Base-by-base conservation (phyloP, 2,113 vertebrate species). In the Urocitellus parryii region DNA sequence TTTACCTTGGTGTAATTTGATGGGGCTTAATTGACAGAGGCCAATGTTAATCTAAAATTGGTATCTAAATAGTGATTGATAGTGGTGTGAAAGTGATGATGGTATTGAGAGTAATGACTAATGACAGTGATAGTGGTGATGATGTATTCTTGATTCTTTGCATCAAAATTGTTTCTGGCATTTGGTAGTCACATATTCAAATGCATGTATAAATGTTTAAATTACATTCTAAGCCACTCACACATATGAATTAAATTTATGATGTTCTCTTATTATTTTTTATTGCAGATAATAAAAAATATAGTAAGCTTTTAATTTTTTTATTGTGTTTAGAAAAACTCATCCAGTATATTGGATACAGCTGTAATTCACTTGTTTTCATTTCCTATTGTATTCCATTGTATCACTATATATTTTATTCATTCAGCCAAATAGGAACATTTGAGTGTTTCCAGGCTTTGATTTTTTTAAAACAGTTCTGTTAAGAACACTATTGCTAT, bases 111-210 rank as follows among this genome's bases (percentile, higher is more conserved):
- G 14, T 48, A 13, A 45, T 58, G 58, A 82, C 58, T 87, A n/a
- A 77, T 70, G 32, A 74, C 34, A 56, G 81, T 77, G 51, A 39
- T n/a, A 22, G 65, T 67, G 39, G 42, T 65, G 16, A 16, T 91
- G 4, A 61, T 82, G 58, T 58, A 65, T 86, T 90, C 87, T 90
- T 67, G 67, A 72, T 82, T 95, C 78, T 92, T 83, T 88, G 61
- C 8, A 58, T 96, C 80, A 85, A 80, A 90, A 85, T 53, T 51
- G 3, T 89, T 27, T 90, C 78, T 93, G 73, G 45, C 14, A 51
- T 61, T 67, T 67, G 65, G 29, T 67, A 67, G 29, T 67, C 65
- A 67, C 29, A 34, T 29, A 65, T 34, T 34, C 3, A 67, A 14
- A 67, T 67, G 65, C 29, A 13, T 32, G 65, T 14, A 67, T 45